These are phyloP conservation scores for Pseudomyrmex concolor DNA, from an alignment of 1,140 invertebrate genomes.

Conservation along the genomic window DNA sequence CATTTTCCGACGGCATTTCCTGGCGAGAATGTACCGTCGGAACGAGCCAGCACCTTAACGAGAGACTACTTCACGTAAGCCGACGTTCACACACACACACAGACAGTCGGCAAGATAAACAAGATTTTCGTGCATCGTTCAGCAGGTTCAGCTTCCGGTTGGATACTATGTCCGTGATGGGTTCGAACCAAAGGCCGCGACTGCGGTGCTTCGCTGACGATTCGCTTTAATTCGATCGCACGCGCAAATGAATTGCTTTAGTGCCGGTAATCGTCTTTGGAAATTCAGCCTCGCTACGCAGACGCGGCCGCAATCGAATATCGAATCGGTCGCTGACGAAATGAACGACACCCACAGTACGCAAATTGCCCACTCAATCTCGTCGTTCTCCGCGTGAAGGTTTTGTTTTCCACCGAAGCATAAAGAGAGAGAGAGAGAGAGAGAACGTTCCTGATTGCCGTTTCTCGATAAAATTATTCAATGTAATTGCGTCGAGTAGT, in stretches of 20 bases:
- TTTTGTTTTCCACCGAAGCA: too few relatives aligned
- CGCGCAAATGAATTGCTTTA: conserved; percentile 75
- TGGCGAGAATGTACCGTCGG: conserved; percentile 2
- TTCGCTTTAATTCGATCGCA: conserved; percentile 67
- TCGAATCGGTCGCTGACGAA: conserved; percentile 54
- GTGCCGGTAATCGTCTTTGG: conserved; percentile 69
- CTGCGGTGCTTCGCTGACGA: conserved; percentile 23
- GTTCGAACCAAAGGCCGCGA: neutral
- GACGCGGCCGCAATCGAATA: conserved; percentile 66
- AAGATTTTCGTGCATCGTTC: conserved; percentile 38
- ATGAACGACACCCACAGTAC: conserved; percentile 13
- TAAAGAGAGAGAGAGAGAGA: neutral
- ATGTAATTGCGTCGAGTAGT: neutral
- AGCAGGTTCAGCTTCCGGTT: conserved; percentile 14
- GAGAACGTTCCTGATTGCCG: conserved; percentile 1
- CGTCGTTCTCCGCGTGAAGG: neutral
- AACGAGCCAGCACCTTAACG: conserved; percentile 37
- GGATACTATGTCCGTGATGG: neutral
- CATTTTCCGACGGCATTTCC: conserved; percentile 45
- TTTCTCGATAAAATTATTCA: conserved; percentile 6
- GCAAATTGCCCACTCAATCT: conserved; percentile 33
- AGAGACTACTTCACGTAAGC: neutral
- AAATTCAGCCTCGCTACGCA: conserved; percentile 57
- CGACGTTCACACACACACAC: neutral
- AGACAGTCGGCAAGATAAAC: conserved; percentile 38